Evolutionary conservation across 2,888 invertebrate species (phyloP), one percentile per base, ranked within the genome.

Genomic region (Junonia oenone): DNA sequence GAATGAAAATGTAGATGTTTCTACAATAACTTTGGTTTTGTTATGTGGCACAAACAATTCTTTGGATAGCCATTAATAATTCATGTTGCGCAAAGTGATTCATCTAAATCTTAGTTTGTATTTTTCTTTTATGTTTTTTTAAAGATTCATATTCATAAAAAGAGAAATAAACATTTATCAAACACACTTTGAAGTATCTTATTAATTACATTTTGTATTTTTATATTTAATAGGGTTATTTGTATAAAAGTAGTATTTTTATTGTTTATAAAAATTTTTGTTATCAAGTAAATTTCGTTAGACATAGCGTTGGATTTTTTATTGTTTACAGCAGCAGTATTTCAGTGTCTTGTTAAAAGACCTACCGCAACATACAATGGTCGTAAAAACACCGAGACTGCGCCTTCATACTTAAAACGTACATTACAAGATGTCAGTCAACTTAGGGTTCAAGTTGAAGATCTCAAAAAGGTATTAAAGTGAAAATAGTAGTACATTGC

Each of bases 391-490:
- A 50, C 53, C 40, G 64, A 64, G 0, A 37, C 37, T 2, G 26
- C 61, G 6, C 58, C 73, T 1, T 50, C 61, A 0, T 62, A 68
- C 48, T 75, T 78, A 71, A 72, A 68, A 45, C 70, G 71, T 6
- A 73, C 84, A 0, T 68, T 71, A 35, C 68, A 76, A 49, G 81
- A 83, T 51, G 77, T 87, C 1, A 73, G 72, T 1, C 67, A 73
- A 9, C 71, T 85, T 11, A 74, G 70, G 58, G 58, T 64, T 19
- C 77, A 84, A 66, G 69, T 85, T 47, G 79, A 80, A 63, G 68
- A 75, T 54, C 67, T 83, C 1, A 83, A 81, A 63, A 87, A 83
- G 76, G 87, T 84, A 52, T 26, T 43, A 48, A 11, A 35, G 6
- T 14, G 14, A 9, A 29, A 26, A n/a, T 13, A 17, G 19, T 49